phyloP scores from a whole-genome alignment of 1,140 invertebrate species.

The Drosophila funebris region DNA sequence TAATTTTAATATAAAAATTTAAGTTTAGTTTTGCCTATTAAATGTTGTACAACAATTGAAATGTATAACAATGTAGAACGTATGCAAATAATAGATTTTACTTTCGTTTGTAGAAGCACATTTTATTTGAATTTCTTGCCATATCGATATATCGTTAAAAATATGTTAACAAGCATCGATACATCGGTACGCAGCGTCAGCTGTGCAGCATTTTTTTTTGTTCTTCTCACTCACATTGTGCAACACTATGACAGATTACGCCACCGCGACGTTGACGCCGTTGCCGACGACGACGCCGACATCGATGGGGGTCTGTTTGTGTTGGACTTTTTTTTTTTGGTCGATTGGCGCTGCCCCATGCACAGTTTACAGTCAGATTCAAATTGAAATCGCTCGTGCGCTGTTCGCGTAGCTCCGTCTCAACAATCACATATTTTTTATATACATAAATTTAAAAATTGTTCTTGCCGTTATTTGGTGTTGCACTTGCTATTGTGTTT shows the following conservation, averaged over 20 bases:
- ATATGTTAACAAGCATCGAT: no score
- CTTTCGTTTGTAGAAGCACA: background rate
- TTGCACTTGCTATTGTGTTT: background rate
- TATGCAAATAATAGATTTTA: background rate
- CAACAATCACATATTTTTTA: constrained; percentile 13
- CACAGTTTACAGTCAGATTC: constrained; percentile 54
- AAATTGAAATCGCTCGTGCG: constrained; percentile 52
- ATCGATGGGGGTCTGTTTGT: constrained; percentile 34
- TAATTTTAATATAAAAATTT: background rate
- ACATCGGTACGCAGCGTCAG: no score
- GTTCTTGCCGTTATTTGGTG: constrained; percentile 28
- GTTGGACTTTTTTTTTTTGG: constrained; percentile 8
- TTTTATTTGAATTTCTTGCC: background rate
- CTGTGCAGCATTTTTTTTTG: constrained; percentile 2
- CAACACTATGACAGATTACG: constrained; percentile 27
- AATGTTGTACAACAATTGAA: background rate
- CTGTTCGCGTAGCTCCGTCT: constrained; percentile 37
- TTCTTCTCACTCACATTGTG: background rate
- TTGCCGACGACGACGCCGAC: constrained; percentile 16
- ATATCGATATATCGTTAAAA: background rate
- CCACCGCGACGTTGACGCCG: constrained; percentile 30
- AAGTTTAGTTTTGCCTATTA: background rate
- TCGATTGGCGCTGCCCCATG: constrained; percentile 50
- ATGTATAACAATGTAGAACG: background rate
- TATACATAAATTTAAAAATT: constrained; percentile 4